Evolutionary conservation across 2,888 invertebrate genomes (phyloP), one percentile per base, ranked within the genome.

Genomic region (Caenorhabditis sinica): DNA sequence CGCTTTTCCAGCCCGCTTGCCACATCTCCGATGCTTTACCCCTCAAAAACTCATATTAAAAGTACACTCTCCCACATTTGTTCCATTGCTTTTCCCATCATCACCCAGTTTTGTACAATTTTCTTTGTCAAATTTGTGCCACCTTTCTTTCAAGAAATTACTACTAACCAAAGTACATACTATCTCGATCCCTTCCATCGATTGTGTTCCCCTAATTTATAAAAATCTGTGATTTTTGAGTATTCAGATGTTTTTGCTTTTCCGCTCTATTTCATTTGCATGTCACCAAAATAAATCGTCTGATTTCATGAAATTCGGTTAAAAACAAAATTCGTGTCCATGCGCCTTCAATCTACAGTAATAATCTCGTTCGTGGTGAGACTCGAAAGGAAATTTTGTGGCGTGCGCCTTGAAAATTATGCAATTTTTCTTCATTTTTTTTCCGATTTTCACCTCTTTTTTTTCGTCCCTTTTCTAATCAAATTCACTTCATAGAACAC

Each of bases 81-180:
- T 53, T 45, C 45, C 51, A 61, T 63, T 23, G n/a, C 33, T 40
- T 40, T 53, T 40, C 40, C 61, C 36, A 51, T 20, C 56, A n/a
- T n/a, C 20, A 25, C 28, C 25, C 60, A 30, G 36, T 43, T 63
- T 63, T 63, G 25, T 63, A 23, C 30, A 63, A 30, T 49, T 65
- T 71, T 49, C 49, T 71, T 71, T 65, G 68, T 79, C 63, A 66
- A 73, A 36, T 65, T 79, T 72, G 80, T 80, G 72, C 80, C 80
- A 73, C 79, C 9, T 56, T 45, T 43, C 45, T 63, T 23, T 25
- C n/a, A 20, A 20, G 6, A 51, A 51, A 51, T 43, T 58, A 11
- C 17, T 71, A 72, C 79, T 80, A 80, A 72, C 72, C 65, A 56
- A 71, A 58, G 80, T 80, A 72, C 80, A 56, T 33, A 66, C 71